Conservation (phyloP, 2,888 invertebrate genomes). For the Campoletis raptor region DNA sequence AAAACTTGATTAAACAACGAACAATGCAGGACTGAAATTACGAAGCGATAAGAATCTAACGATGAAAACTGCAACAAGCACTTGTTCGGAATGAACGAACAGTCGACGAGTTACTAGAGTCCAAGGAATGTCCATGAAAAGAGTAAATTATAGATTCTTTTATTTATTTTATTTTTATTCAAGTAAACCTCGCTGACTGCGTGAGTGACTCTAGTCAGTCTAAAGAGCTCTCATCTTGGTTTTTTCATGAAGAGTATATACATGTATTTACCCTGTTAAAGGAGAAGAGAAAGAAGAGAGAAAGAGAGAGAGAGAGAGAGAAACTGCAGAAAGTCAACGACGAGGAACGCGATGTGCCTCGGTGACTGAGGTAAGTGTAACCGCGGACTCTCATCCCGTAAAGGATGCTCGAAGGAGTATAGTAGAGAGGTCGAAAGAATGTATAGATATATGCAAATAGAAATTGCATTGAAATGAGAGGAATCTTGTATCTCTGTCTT, state of each 20-base stretch:
- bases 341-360: conserved; percentile 71
- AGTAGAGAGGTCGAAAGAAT: conserved; percentile 24
- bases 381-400: conserved; percentile 58
- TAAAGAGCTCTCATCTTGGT: conserved; percentile 15
- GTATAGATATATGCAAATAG: conserved; percentile 33
- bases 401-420: conserved; percentile 48
- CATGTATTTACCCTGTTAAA: conserved; percentile 13
- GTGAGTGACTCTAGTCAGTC: conserved; percentile 2
- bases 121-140: conserved; percentile 53
- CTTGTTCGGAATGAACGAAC: neutral
- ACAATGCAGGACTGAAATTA: neutral
- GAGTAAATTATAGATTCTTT: conserved; percentile 29
- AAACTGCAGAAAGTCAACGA: conserved; percentile 71
- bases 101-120: neutral
- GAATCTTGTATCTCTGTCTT: neutral
- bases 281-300: conserved; percentile 34
- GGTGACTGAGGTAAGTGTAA: conserved; percentile 69
- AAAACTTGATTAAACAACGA: neutral
- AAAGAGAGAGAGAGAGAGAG: conserved; percentile 24
- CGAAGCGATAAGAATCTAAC: neutral
- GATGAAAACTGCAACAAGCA: neutral
- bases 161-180: neutral
- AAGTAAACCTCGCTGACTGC: neutral
- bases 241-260: conserved; percentile 2
- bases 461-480: conserved; percentile 43